Evolutionary conservation across 2,113 vertebrate genomes (phyloP).

Genomic region (Pseudorasbora parva): DNA sequence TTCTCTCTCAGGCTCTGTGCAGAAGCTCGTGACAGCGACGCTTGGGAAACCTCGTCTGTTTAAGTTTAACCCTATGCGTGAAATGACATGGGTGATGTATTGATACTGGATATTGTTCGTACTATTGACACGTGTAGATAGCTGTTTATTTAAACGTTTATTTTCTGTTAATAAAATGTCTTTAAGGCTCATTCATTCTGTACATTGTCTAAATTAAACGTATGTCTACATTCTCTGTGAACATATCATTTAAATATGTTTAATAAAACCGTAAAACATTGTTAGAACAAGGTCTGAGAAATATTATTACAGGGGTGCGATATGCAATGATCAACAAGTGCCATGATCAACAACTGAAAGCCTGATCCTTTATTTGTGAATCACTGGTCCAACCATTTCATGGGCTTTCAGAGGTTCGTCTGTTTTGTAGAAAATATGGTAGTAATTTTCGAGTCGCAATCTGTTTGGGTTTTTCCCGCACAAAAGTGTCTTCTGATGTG

Average conservation of each 20-base stretch:
- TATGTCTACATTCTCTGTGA: background rate
- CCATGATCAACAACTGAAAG: background rate
- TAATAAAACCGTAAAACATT: background rate
- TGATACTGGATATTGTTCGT: slow-evolving; percentile 48
- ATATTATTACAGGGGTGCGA: background rate
- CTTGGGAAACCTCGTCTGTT: slow-evolving; percentile 9
- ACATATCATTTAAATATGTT: background rate
- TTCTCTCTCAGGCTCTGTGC: slow-evolving; percentile 17
- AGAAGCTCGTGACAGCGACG: background rate
- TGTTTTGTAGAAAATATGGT: background rate
- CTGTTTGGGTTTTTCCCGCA: background rate
- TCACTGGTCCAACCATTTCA: background rate
- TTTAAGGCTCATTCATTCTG: slow-evolving; percentile 32
- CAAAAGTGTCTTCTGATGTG: background rate
- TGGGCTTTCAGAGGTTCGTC: too few relatives aligned
- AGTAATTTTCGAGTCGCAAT: background rate
- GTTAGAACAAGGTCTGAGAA: background rate
- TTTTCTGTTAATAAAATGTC: slow-evolving; percentile 70
- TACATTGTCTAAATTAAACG: slow-evolving; percentile 16
- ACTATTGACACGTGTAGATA: slow-evolving; percentile 48
- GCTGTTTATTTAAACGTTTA: slow-evolving; percentile 56
- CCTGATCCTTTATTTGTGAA: background rate
- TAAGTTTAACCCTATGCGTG: background rate
- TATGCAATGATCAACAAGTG: background rate
- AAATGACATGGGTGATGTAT: slow-evolving; percentile 49